Percentiles rank a stretch among this genome's conserved stretches.
Evolutionary conservation across 2,113 vertebrate species (phyloP).

Genomic region (Aegithalos caudatus): DNA sequence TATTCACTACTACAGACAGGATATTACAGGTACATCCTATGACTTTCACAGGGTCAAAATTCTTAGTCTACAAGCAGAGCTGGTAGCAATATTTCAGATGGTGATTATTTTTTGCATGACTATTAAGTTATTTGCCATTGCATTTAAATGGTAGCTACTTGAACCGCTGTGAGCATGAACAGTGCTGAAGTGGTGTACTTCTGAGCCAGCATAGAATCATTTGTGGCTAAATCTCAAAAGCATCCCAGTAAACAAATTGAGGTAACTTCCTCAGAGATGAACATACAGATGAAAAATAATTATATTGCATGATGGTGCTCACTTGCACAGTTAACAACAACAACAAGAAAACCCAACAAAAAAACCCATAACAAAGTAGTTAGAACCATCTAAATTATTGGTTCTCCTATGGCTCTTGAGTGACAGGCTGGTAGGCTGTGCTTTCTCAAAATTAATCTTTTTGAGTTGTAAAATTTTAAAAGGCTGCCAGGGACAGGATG

Average conservation of each 20-base stretch:
- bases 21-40: neutral
- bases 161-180: neutral
- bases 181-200: neutral
- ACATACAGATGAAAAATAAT: neutral
- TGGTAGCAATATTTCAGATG: neutral
- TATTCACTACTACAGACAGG: neutral
- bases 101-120: neutral
- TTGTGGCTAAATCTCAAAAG: neutral
- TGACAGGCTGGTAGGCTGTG: neutral
- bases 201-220: neutral
- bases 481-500: neutral
- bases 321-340: neutral
- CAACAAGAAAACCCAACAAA: neutral
- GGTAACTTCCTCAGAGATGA: neutral
- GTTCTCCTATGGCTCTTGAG: neutral
- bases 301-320: neutral
- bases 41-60: neutral
- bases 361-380: neutral
- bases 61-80: neutral
- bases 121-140: neutral
- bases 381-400: neutral
- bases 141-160: neutral
- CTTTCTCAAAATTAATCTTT: neutral
- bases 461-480: neutral
- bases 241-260: neutral